Conservation (phyloP, 2,888 invertebrate genomes). For the Nudaria mundana region DNA sequence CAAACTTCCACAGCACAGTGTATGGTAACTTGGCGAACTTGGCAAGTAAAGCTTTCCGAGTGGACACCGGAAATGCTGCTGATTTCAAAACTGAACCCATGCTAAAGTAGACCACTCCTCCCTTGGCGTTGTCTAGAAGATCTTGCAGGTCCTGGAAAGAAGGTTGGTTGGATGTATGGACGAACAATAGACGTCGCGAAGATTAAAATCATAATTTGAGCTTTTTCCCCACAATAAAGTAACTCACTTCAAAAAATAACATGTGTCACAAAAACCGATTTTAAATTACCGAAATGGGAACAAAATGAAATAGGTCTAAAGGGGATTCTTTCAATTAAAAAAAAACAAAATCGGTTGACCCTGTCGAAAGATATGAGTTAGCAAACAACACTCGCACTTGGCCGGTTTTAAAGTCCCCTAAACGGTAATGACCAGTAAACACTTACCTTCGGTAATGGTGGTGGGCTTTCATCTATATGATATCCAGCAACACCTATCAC, state of each 20-base stretch:
- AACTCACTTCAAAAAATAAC: no score
- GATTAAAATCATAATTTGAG: no score
- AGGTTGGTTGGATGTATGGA: neutral
- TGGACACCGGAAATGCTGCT: slow-evolving; percentile 29
- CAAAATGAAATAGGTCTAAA: no score
- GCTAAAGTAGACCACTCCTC: slow-evolving; percentile 64
- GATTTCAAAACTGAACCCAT: slow-evolving; percentile 58
- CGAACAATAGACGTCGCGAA: neutral
- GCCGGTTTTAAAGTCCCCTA: no score
- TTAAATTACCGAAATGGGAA: no score
- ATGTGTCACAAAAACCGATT: no score
- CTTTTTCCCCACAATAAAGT: no score
- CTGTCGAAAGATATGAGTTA: no score
- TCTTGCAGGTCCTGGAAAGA: slow-evolving; percentile 52
- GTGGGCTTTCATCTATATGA: slow-evolving; percentile 45
- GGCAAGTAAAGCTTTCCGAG: slow-evolving; percentile 37
- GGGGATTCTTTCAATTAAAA: no score
- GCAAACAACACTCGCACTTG: no score
- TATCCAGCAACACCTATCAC: slow-evolving; percentile 55
- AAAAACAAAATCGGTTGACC: no score
- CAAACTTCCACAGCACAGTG: slow-evolving; percentile 77
- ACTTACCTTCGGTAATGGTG: slow-evolving; percentile 52
- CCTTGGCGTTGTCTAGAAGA: slow-evolving; percentile 46
- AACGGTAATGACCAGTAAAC: no score
- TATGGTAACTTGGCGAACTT: slow-evolving; percentile 46